Base-by-base conservation (phyloP, 2,888 invertebrate genomes). In the Drosophila testacea region DNA sequence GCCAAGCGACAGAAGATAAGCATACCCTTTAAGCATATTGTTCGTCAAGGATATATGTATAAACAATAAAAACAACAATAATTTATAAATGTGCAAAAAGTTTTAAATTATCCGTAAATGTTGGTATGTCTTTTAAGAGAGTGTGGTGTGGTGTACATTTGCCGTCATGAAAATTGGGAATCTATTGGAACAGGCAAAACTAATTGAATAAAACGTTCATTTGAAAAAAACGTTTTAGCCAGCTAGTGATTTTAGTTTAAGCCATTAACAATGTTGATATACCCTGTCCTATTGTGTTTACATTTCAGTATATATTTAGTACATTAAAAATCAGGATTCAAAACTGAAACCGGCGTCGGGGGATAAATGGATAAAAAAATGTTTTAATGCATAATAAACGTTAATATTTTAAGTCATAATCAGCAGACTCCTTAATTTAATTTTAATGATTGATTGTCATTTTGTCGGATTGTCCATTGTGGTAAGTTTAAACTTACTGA, bases 31-130 rank as follows among this genome's bases (percentile, higher is more conserved):
- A 9, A n/a, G n/a, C 4, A n/a, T 1, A 5, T 7, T 11, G 34
- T n/a, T 32, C 5, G 16, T 13, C 11, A n/a, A 28, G 9, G 9
- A 11, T 16, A 28, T 16, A 32, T 48, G 2, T 2, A 48, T 6
- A 10, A 32, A 10, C 56, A 57, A 7, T 39, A 9, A 46, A 1
- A 34, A 32, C 10, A 5, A 13, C 54, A 61, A n/a, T 16, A 28
- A 22, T 81, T 79, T 75, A 68, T 72, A 69, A 67, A 48, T 54
- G 62, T 66, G 74, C 63, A 72, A 75, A 84, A 69, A 61, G 69
- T 72, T 76, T 72, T 79, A 66, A 84, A 78, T 84, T 78, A 68
- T 78, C 69, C 72, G 73, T 76, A 61, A 78, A 65, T 76, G 61
- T 5, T 42, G 4, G 10, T 11, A 22, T 22, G 22, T 16, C 10